Conservation (phyloP, 2,797 vertebrate species). For the Natrix natrix region DNA sequence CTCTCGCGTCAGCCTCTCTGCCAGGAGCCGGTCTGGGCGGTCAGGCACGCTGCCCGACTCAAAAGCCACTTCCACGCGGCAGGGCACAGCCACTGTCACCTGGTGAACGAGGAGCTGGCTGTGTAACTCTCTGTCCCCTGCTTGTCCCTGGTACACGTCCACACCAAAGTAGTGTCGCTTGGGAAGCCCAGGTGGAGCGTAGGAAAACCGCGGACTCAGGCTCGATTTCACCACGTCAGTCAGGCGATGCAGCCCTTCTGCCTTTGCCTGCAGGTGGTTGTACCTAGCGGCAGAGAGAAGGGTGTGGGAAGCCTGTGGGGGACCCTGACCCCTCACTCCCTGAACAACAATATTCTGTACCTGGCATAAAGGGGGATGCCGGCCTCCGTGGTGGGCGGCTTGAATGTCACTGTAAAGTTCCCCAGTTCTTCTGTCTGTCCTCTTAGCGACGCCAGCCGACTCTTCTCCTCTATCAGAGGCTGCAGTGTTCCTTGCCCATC, state of each 20-base stretch:
- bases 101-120: constrained; percentile 86
- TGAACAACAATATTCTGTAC: constrained; percentile 57
- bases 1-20: constrained; percentile 72
- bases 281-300: constrained; percentile 72
- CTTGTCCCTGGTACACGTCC: constrained; percentile 70
- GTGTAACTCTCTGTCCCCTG: constrained; percentile 40
- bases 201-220: constrained; percentile 80
- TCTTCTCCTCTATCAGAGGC: constrained; percentile 76
- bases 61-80: constrained; percentile 84
- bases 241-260: constrained; percentile 85
- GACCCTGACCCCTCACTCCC: rapidly evolving
- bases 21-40: constrained; percentile 76
- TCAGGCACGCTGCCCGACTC: constrained; percentile 83
- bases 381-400: constrained; percentile 75
- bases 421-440: constrained; percentile 88
- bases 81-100: constrained; percentile 84
- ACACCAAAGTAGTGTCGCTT: constrained; percentile 84
- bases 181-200: constrained; percentile 73
- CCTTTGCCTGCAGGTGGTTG: constrained; percentile 81
- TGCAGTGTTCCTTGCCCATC: constrained; percentile 83
- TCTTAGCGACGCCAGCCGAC: constrained; percentile 78
- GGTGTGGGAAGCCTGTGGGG: background rate
- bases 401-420: constrained; percentile 85
- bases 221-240: constrained; percentile 85
- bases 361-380: constrained; percentile 79